A percentile compares a stretch with the other conserved stretches of the same genome.
These are phyloP conservation scores for Engraulis encrasicolus DNA, from an alignment of 2,113 vertebrate genomes.

Conservation along the genomic window DNA sequence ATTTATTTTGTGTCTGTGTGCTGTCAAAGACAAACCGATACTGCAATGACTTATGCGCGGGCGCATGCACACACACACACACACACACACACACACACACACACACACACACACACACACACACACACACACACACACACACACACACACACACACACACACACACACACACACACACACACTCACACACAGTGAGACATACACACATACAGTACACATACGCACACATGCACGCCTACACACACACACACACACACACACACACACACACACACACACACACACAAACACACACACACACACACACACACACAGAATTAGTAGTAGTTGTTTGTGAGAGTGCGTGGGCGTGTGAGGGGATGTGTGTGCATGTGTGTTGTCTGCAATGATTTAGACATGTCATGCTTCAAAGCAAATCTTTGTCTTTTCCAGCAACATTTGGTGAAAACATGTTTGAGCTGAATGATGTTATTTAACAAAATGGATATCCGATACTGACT, in stretches of 20 bases:
- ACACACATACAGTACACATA: too few relatives aligned
- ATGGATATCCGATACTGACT: background rate
- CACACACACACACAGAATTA: too few relatives aligned
- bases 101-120: background rate
- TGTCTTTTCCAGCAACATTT: background rate
- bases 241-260: too few relatives aligned
- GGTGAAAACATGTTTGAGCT: conserved; percentile 18
- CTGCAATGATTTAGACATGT: conserved; percentile 32
- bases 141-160: too few relatives aligned
- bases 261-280: too few relatives aligned
- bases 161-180: too few relatives aligned
- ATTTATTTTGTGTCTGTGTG: background rate
- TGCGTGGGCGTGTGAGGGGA: background rate
- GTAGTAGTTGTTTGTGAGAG: background rate
- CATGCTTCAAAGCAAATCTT: conserved; percentile 34
- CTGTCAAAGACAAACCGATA: background rate
- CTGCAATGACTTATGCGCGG: background rate
- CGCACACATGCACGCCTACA: background rate
- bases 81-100: background rate
- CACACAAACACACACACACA: too few relatives aligned
- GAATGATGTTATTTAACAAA: background rate
- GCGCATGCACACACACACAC: background rate
- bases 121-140: too few relatives aligned
- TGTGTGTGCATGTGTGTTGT: background rate
- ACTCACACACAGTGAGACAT: too few relatives aligned